Conservation (phyloP, 2,797 vertebrate genomes). For the Apogon hyalosoma region DNA sequence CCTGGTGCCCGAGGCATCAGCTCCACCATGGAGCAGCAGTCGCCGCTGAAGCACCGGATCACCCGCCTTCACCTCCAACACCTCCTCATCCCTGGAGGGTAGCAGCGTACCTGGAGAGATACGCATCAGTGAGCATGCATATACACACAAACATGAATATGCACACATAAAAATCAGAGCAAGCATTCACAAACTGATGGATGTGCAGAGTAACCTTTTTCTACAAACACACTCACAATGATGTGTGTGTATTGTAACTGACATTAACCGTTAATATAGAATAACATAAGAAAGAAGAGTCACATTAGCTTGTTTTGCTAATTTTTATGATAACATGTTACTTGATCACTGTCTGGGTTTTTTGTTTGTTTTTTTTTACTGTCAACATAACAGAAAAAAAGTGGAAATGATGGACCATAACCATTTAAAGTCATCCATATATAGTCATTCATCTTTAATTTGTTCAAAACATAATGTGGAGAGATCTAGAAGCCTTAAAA, state of each 20-base stretch:
- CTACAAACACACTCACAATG: slow-evolving; percentile 21
- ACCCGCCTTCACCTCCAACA: slow-evolving; percentile 81
- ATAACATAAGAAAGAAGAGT: neutral
- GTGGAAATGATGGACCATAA: slow-evolving; percentile 2
- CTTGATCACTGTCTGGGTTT: neutral
- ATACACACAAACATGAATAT: slow-evolving; percentile 37
- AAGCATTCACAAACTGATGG: slow-evolving; percentile 46
- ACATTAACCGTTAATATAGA: too few relatives aligned
- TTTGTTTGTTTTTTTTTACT: neutral
- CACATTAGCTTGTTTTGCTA: neutral
- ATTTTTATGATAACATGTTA: neutral
- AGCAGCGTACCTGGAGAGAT: slow-evolving; percentile 78
- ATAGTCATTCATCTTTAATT: neutral
- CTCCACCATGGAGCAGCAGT: slow-evolving; percentile 74
- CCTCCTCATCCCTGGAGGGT: slow-evolving; percentile 78
- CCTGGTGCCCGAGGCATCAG: slow-evolving; percentile 69
- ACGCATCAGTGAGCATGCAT: slow-evolving; percentile 68
- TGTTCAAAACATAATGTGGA: neutral
- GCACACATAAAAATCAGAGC: slow-evolving; percentile 34
- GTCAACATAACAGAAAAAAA: too few relatives aligned
- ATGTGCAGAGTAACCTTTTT: slow-evolving; percentile 51
- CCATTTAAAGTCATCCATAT: too few relatives aligned
- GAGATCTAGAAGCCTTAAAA: too few relatives aligned
- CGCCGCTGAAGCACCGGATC: slow-evolving; percentile 75
- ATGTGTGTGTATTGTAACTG: slow-evolving; percentile 7